Base-by-base conservation (phyloP, 2,888 invertebrate species). In the Alsophila aescularia region DNA sequence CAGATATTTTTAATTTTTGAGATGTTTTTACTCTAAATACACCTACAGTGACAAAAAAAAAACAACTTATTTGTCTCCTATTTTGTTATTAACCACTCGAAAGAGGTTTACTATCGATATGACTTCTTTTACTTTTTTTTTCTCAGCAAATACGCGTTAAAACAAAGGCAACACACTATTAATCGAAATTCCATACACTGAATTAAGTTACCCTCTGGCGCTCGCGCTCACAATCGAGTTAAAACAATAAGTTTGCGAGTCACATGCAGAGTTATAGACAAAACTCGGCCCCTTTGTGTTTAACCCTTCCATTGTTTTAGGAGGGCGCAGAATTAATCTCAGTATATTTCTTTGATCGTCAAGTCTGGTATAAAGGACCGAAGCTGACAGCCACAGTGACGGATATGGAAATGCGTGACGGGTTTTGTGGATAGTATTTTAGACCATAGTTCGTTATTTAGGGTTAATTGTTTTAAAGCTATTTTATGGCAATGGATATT, bases 181-280 rank as follows among this genome's bases (percentile, higher is more conserved):
- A 49, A 56, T 48, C 43, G 37, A 35, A 55, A 53, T 45, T 57
- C 57, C 70, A 75, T 79, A 75, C 80, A 81, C 75, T 69, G 77
- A 81, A 85, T 85, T 85, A 84, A 87, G 78, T 82, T 61, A 68
- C 69, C 76, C 74, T 77, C 90, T 89, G 87, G 90, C 86, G 83
- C 70, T 73, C 77, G 81, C 79, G 84, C 70, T 74, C 77, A 82
- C 79, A 85, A 85, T 81, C 73, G 73, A 67, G 65, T 64, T 83
- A 81, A 87, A 89, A 90, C 88, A 89, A 90, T 83, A 72, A 81
- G 71, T 75, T 71, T 69, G 60, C 62, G 72, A 90, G 87, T 90
- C 90, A 89, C 91, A 90, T 90, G 91, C 91, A 89, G 91, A 87
- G 91, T 85, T 85, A 86, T 89, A 90, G 90, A 83, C 78, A 79